A percentile compares a stretch with the other conserved stretches of the same genome.
Evolutionary conservation across 2,888 invertebrate genomes (phyloP).

Genomic region (Amblyteles armatorius): DNA sequence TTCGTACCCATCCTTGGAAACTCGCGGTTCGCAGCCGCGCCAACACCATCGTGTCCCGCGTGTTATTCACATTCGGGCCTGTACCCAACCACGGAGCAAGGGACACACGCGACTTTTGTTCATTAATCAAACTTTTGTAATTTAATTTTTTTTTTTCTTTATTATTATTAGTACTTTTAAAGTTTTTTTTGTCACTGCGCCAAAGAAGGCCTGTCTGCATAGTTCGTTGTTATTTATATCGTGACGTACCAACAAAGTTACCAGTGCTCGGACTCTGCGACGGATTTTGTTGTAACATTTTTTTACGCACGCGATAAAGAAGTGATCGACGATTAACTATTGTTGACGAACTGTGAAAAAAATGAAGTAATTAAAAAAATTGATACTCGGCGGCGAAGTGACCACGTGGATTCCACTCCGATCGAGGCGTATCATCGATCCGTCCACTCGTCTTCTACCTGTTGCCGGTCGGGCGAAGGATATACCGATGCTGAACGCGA

Average conservation of each 20-base stretch:
- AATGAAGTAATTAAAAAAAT: background rate
- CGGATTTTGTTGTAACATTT: background rate
- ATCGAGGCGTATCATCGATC: slow-evolving; percentile 29
- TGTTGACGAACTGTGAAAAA: slow-evolving; percentile 25
- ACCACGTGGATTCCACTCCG: slow-evolving; percentile 48
- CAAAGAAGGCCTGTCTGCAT: slow-evolving; percentile 8
- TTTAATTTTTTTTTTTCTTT: background rate
- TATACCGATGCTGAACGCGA: slow-evolving; percentile 29
- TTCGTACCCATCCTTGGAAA: slow-evolving; percentile 84
- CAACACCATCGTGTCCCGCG: slow-evolving; percentile 62
- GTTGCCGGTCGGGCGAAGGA: slow-evolving; percentile 4
- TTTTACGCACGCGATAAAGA: background rate
- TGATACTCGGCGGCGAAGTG: slow-evolving; percentile 27
- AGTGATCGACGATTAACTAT: slow-evolving; percentile 21
- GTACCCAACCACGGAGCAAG: background rate
- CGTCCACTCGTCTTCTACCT: slow-evolving; percentile 16
- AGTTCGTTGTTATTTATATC: background rate
- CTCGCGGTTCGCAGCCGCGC: slow-evolving; percentile 78
- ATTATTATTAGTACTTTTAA: background rate
- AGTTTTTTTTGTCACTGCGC: background rate
- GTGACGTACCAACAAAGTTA: slow-evolving; percentile 1
- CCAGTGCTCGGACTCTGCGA: slow-evolving; percentile 12
- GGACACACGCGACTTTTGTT: slow-evolving; percentile 59
- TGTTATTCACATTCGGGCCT: slow-evolving; percentile 38
- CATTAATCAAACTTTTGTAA: background rate